Conservation (phyloP, 2,888 invertebrate genomes). For the Leucozona laternaria region DNA sequence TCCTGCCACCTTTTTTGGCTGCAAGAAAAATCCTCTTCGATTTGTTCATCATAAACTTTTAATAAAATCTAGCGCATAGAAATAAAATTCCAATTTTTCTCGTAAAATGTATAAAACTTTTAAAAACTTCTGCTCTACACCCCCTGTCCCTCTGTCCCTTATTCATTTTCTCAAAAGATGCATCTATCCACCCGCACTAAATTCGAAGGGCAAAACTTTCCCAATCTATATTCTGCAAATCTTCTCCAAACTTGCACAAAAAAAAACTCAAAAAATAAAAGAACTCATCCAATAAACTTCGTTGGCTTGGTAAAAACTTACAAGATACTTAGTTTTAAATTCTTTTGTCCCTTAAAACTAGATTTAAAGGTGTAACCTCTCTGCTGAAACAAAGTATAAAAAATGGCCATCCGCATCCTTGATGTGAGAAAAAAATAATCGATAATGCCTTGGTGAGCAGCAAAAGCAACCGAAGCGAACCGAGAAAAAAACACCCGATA, state of each 20-base stretch:
- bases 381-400: conserved; percentile 31
- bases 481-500: conserved; percentile 55
- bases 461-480: conserved; percentile 45
- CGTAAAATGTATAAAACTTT: conserved; percentile 43
- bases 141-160: not conserved
- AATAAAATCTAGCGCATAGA: conserved; percentile 48
- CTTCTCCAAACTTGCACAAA: conserved; percentile 62
- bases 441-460: conserved; percentile 69
- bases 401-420: conserved; percentile 62
- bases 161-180: conserved; percentile 4
- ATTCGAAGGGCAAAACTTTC: conserved; percentile 54
- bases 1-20: not conserved
- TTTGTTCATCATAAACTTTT: conserved; percentile 64
- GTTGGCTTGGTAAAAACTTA: conserved; percentile 36
- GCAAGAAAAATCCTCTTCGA: not conserved
- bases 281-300: conserved; percentile 64
- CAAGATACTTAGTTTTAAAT: conserved; percentile 72
- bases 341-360: conserved; percentile 71
- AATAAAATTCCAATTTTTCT: conserved; percentile 64
- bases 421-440: conserved; percentile 66
- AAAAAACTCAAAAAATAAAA: conserved; percentile 20
- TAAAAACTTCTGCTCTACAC: conserved; percentile 39
- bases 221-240: conserved; percentile 74
- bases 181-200: not conserved
- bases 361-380: conserved; percentile 68